A percentile compares a stretch with the other conserved stretches of the same genome.
These are phyloP conservation scores for Pelobates cultripes DNA, from an alignment of 2,797 vertebrate species.

Conservation along the genomic window DNA sequence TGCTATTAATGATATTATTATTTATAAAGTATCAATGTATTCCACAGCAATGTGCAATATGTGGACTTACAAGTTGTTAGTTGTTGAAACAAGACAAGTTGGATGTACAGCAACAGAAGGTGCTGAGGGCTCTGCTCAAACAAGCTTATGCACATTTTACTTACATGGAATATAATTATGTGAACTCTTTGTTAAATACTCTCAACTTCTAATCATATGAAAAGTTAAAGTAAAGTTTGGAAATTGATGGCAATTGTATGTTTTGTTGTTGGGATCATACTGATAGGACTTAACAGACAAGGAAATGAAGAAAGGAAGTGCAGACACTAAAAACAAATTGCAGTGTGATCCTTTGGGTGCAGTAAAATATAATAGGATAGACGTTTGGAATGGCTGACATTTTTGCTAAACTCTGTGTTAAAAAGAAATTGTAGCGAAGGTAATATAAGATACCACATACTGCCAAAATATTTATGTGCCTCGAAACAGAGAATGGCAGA, in stretches of 20 bases:
- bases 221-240: slow-evolving; percentile 33
- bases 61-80: no score
- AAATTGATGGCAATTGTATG: slow-evolving; percentile 28
- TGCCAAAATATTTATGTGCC: slow-evolving; percentile 64
- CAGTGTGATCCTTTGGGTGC: slow-evolving; percentile 32
- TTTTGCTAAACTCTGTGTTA: slow-evolving; percentile 58
- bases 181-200: neutral
- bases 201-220: neutral
- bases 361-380: slow-evolving; percentile 55
- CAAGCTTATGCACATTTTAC: no score
- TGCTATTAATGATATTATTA: no score
- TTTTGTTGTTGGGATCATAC: slow-evolving; percentile 36
- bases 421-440: slow-evolving; percentile 47
- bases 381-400: slow-evolving; percentile 63
- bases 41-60: no score
- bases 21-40: no score
- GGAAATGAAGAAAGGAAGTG: slow-evolving; percentile 56
- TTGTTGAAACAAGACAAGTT: no score
- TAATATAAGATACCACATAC: slow-evolving; percentile 57
- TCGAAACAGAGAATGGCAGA: slow-evolving; percentile 61
- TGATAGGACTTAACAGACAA: slow-evolving; percentile 47
- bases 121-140: no score
- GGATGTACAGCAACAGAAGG: no score
- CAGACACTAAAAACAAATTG: slow-evolving; percentile 59
- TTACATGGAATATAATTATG: no score